Conservation (phyloP, 2,888 invertebrate genomes). For the Tuberolachnus salignus region DNA sequence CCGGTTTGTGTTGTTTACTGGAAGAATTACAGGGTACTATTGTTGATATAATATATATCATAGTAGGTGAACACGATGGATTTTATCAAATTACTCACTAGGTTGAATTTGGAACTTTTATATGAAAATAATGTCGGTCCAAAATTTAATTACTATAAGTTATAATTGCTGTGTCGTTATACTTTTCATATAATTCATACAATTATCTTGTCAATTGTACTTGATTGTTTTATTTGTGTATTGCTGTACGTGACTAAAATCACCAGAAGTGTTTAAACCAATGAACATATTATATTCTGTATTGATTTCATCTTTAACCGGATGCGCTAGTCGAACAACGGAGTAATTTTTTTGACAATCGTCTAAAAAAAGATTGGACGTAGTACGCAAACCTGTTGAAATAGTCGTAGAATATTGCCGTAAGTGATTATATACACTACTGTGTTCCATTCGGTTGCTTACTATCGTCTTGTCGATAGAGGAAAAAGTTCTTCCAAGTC, state of each 20-base stretch:
- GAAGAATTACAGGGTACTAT: slow-evolving; percentile 12
- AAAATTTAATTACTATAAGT: not conserved
- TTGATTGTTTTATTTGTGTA: slow-evolving; percentile 8
- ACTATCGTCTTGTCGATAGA: not conserved
- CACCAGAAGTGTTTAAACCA: not conserved
- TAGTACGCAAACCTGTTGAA: not conserved
- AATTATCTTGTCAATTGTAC: not conserved
- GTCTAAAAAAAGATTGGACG: slow-evolving; percentile 1
- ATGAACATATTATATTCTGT: not conserved
- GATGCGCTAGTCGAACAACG: not conserved
- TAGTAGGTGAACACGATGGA: too few species aligned
- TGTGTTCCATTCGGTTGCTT: slow-evolving; percentile 36
- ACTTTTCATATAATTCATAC: too few species aligned
- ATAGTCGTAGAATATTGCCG: not conserved
- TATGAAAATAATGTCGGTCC: not conserved
- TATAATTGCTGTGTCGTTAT: not conserved
- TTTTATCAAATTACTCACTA: too few species aligned
- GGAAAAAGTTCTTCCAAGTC: slow-evolving; percentile 26
- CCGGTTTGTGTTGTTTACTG: slow-evolving; percentile 39
- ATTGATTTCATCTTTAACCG: not conserved
- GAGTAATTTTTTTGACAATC: slow-evolving; percentile 10
- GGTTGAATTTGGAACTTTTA: too few species aligned
- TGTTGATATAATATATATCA: too few species aligned
- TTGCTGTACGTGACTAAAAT: not conserved
- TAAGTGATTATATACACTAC: slow-evolving; percentile 6